Evolutionary conservation across 2,888 invertebrate species (phyloP).

Genomic region (Aleiodes testaceus): DNA sequence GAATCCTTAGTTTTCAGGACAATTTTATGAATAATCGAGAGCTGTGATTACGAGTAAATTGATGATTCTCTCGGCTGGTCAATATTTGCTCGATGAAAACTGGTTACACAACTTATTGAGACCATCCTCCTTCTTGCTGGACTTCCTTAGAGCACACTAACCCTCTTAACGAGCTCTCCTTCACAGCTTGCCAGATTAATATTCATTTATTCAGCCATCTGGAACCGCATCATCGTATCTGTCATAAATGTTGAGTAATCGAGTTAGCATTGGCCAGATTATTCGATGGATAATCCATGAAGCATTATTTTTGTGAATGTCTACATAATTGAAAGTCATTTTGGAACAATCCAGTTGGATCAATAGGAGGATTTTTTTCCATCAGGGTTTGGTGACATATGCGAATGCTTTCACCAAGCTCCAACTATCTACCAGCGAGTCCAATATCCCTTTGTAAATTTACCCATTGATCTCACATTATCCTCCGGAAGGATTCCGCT

Average conservation of each 20-base stretch:
- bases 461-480: constrained; percentile 32
- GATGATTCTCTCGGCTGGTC: neutral
- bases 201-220: constrained; percentile 11
- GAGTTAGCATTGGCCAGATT: neutral
- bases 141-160: neutral
- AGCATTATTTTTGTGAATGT: neutral
- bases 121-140: neutral
- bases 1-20: too few species aligned
- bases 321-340: neutral
- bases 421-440: neutral
- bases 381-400: neutral
- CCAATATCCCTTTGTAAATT: constrained; percentile 34
- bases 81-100: neutral
- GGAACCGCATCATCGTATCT: neutral
- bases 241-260: neutral
- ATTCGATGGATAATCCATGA: neutral
- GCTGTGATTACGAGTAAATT: neutral
- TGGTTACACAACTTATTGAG: neutral
- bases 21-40: neutral
- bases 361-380: neutral
- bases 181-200: neutral
- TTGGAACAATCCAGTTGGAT: neutral
- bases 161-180: neutral
- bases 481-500: constrained; percentile 17
- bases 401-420: neutral